Conservation (phyloP, 2,113 vertebrate genomes). For the Tichodroma muraria region DNA sequence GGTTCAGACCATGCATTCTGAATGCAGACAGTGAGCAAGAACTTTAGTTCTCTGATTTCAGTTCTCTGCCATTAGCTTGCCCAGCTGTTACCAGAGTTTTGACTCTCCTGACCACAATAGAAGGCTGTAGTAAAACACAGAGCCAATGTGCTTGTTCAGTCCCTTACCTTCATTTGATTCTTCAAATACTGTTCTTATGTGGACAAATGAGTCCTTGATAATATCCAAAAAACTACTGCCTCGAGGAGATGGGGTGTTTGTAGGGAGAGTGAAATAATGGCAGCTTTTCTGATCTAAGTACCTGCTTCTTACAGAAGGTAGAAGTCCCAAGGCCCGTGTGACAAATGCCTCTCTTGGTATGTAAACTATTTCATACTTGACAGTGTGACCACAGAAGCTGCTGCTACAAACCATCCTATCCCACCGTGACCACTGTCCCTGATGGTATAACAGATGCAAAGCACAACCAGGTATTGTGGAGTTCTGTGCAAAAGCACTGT, state of each 20-base stretch:
- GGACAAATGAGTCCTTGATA: background rate
- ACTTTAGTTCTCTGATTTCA: background rate
- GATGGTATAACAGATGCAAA: accelerated
- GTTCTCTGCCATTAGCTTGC: background rate
- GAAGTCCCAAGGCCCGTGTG: background rate
- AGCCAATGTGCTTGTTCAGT: background rate
- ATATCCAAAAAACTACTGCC: background rate
- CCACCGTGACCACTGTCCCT: accelerated
- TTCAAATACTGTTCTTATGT: background rate
- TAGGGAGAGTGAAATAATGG: background rate
- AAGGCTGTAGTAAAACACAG: background rate
- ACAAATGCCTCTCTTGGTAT: background rate
- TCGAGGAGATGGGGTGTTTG: accelerated
- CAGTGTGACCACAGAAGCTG: background rate
- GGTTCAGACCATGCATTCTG: accelerated
- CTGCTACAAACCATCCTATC: background rate
- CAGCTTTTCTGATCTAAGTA: background rate
- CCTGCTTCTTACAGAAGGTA: background rate
- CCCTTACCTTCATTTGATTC: background rate
- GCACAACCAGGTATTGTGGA: background rate
- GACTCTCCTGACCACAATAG: accelerated
- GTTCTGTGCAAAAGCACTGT: background rate
- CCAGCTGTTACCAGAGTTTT: background rate
- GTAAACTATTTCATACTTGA: background rate
- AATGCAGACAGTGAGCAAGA: accelerated